Evolutionary conservation across 2,797 vertebrate species (phyloP).

Genomic region (Galagoides demidoff): DNA sequence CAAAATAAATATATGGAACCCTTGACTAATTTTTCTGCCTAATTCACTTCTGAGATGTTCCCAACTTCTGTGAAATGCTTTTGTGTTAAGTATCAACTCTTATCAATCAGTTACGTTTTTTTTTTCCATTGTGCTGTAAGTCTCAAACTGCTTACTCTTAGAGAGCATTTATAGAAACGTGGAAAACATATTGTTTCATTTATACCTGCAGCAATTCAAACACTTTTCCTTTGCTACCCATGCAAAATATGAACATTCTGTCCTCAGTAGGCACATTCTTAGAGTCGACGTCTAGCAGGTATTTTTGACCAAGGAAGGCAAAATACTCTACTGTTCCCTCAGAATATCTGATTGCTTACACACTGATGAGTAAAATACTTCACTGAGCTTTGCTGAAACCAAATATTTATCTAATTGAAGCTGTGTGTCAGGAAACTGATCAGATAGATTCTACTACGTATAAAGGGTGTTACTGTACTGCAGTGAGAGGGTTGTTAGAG

Average conservation of each 20-base stretch:
- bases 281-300: slow-evolving; percentile 41
- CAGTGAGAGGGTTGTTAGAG: neutral
- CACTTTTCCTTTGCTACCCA: slow-evolving; percentile 49
- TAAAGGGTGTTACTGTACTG: neutral
- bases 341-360: neutral
- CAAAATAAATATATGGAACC: slow-evolving; percentile 45
- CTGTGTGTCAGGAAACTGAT: neutral
- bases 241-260: slow-evolving; percentile 58
- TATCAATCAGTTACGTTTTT: slow-evolving; percentile 45
- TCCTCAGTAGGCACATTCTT: neutral
- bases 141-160: slow-evolving; percentile 31
- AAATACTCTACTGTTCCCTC: neutral
- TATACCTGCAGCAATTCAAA: slow-evolving; percentile 42
- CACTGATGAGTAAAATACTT: slow-evolving; percentile 20
- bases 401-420: slow-evolving; percentile 40
- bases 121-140: neutral
- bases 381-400: slow-evolving; percentile 51
- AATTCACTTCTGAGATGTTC: slow-evolving; percentile 37
- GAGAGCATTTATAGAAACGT: slow-evolving; percentile 58
- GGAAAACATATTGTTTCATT: slow-evolving; percentile 72
- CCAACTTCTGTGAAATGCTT: slow-evolving; percentile 59
- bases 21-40: neutral
- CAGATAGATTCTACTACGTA: neutral
- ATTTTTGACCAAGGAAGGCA: slow-evolving; percentile 38
- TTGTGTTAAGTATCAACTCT: slow-evolving; percentile 62